phyloP scores from a whole-genome alignment of 2,797 vertebrate genomes.

The Nyctibius grandis region DNA sequence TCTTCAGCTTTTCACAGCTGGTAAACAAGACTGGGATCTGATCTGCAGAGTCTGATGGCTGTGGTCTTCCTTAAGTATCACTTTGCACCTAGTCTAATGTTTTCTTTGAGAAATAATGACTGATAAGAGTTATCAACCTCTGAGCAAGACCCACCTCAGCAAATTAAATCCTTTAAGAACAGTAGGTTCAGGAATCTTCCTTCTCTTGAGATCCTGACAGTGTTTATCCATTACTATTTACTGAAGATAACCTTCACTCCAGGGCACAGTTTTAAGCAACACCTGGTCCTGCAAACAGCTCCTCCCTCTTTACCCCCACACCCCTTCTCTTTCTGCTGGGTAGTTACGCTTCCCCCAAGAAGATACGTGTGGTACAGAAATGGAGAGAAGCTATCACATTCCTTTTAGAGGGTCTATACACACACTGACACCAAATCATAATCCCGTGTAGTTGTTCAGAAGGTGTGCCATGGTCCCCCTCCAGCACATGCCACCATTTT shows the following conservation, averaged over 20 bases:
- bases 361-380: neutral
- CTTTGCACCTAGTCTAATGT: neutral
- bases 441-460: neutral
- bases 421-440: neutral
- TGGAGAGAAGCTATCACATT: neutral
- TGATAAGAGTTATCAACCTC: neutral
- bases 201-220: neutral
- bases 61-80: neutral
- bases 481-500: neutral
- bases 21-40: neutral
- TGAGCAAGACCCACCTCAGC: neutral
- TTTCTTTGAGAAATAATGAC: conserved; percentile 5
- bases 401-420: neutral
- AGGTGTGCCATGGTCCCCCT: neutral
- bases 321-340: neutral
- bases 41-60: neutral
- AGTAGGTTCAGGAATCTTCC: neutral
- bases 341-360: neutral
- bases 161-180: neutral
- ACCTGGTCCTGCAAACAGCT: neutral
- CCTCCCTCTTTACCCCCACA: neutral
- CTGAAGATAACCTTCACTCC: conserved; percentile 31
- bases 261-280: neutral
- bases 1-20: neutral
- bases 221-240: conserved; percentile 30